These are phyloP conservation scores for Passerina amoena DNA, from an alignment of 2,113 vertebrate genomes.

Conservation along the genomic window DNA sequence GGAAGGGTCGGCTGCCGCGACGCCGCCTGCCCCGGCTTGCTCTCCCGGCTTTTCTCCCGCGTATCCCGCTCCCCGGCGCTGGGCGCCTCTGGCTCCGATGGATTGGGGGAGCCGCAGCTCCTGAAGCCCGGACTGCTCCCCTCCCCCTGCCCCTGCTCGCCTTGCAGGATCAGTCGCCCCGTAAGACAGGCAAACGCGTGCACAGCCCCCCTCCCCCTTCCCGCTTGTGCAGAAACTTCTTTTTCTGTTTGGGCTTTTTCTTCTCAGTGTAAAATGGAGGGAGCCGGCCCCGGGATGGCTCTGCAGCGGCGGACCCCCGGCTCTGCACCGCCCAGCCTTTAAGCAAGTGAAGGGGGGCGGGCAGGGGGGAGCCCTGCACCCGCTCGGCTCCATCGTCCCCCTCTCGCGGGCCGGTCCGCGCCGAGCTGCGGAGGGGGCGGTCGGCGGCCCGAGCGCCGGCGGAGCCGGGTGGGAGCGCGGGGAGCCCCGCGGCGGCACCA, in stretches of 20 bases:
- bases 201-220: slow-evolving; percentile 2
- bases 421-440: neutral
- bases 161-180: slow-evolving; percentile 40
- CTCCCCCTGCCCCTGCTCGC: neutral
- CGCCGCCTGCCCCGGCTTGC: neutral
- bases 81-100: slow-evolving; percentile 2
- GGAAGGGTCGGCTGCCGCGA: slow-evolving; percentile 13
- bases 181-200: slow-evolving; percentile 46
- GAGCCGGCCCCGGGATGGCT: slow-evolving; percentile 5
- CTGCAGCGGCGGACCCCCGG: slow-evolving; percentile 36
- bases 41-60: neutral
- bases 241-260: slow-evolving; percentile 31
- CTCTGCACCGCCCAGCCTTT: slow-evolving; percentile 19
- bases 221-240: slow-evolving; percentile 29
- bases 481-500: slow-evolving; percentile 20
- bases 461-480: slow-evolving; percentile 11
- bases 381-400: neutral
- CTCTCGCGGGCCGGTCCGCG: neutral
- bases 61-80: neutral
- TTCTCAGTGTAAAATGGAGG: slow-evolving; percentile 46
- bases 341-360: slow-evolving; percentile 47
- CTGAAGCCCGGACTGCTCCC: slow-evolving; percentile 43
- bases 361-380: neutral
- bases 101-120: slow-evolving; percentile 16
- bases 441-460: neutral